phyloP scores from a whole-genome alignment of 1,140 invertebrate genomes.

The Pissodes strobi region DNA sequence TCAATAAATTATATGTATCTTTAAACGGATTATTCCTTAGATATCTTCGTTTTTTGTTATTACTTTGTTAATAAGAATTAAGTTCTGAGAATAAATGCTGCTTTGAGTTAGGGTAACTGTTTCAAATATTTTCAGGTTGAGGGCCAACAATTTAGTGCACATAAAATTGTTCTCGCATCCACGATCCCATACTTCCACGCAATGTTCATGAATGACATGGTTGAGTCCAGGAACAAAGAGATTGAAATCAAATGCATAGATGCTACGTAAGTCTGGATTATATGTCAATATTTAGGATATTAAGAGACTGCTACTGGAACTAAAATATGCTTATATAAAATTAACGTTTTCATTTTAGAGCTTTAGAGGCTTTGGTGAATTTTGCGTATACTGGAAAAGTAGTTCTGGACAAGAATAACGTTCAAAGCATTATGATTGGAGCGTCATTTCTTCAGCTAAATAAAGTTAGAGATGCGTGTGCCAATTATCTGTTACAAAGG shows the following conservation, averaged over 20 bases:
- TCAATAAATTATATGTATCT: no score
- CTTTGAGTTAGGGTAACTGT: no score
- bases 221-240: constrained; percentile 81
- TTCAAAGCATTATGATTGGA: constrained; percentile 85
- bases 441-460: constrained; percentile 84
- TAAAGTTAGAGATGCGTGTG: constrained; percentile 83
- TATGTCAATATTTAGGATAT: no score
- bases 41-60: no score
- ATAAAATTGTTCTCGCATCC: constrained; percentile 83
- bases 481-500: constrained; percentile 77
- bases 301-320: no score
- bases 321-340: no score
- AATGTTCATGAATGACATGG: constrained; percentile 91
- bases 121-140: constrained; percentile 75
- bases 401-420: constrained; percentile 77
- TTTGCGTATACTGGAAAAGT: constrained; percentile 87
- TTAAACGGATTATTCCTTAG: no score
- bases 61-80: no score
- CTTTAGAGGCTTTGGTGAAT: constrained; percentile 82
- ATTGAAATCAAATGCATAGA: constrained; percentile 84
- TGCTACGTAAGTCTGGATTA: constrained; percentile 70
- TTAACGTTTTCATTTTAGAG: no score
- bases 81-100: no score
- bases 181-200: constrained; percentile 91
- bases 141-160: constrained; percentile 78